Evolutionary conservation across 2,888 invertebrate species (phyloP), one percentile per base, ranked within the genome.

Genomic region (Sepiola atlantica): DNA sequence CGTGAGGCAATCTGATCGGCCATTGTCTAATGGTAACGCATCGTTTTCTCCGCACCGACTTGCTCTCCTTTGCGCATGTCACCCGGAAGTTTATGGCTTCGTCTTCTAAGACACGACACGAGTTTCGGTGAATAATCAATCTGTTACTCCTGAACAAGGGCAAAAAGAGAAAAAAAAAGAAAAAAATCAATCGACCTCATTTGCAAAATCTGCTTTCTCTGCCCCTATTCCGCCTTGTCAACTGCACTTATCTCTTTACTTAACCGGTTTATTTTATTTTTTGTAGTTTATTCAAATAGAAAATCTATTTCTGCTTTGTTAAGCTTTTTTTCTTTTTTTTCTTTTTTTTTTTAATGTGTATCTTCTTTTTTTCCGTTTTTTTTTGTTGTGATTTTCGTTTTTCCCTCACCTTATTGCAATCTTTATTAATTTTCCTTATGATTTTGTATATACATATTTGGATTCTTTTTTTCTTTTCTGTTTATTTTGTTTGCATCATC

Each of bases 1-100:
- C 77, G 77, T 77, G 77, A 77, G n/a, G 77, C 77, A 77, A 77
- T 77, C 77, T 77, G 77, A 77, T 77, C 77, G 32, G n/a, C n/a
- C 77, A 77, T 77, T 77, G 77, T 77, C 77, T 18, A 77, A 77
- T 77, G n/a, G n/a, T n/a, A 77, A 77, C 32, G 77, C 21, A 12
- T n/a, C n/a, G 10, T n/a, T n/a, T 77, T 77, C n/a, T 4, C 77
- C 45, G 45, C 77, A 77, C 77, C 77, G 77, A 77, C n/a, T 77
- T 77, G n/a, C n/a, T 77, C 77, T 77, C 77, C 32, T n/a, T 77
- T 77, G 32, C 77, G 77, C n/a, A 77, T 77, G 77, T 77, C 77
- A 77, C 32, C 77, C 77, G 77, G 77, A 77, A 77, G 77, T 77
- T 77, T 77, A 77, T 77, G 77, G n/a, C 77, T 32, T 77, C 77